Conservation (phyloP, 2,113 vertebrate genomes). For the Pseudorhombus dupliciocellatus region DNA sequence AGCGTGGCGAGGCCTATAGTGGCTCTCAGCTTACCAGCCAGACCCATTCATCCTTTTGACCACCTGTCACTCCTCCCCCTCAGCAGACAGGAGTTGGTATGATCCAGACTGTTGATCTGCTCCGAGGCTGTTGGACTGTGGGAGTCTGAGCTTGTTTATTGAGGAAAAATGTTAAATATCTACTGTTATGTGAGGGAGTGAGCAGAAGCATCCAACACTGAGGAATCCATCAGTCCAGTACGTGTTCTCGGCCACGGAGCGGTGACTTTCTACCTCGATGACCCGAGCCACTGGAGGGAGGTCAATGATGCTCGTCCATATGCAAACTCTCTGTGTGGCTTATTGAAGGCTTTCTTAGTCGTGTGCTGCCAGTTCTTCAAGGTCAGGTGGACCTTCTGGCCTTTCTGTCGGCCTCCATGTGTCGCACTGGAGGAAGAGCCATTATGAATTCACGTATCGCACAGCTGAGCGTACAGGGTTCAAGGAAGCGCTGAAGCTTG, state of each 20-base stretch:
- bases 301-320: constrained; percentile 53
- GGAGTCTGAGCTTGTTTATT: constrained; percentile 3
- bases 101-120: constrained; percentile 35
- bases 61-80: constrained; percentile 65
- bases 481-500: constrained; percentile 11
- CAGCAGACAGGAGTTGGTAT: constrained; percentile 32
- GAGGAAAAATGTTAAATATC: neutral
- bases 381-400: constrained; percentile 67
- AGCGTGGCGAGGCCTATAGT: constrained; percentile 31
- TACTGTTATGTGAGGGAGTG: neutral
- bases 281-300: constrained; percentile 40
- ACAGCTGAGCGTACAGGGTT: constrained; percentile 9
- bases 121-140: constrained; percentile 1
- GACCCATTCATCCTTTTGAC: constrained; percentile 59
- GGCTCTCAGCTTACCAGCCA: constrained; percentile 39
- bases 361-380: constrained; percentile 54
- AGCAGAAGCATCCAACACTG: too few species aligned
- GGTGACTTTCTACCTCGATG: constrained; percentile 27
- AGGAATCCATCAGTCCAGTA: neutral
- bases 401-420: constrained; percentile 64
- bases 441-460: constrained; percentile 39
- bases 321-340: constrained; percentile 42
- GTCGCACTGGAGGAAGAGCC: constrained; percentile 25
- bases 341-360: constrained; percentile 48
- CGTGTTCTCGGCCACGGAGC: neutral